These are phyloP conservation scores for Eurytemora carolleeae DNA, from an alignment of 1,140 invertebrate genomes.

Conservation along the genomic window DNA sequence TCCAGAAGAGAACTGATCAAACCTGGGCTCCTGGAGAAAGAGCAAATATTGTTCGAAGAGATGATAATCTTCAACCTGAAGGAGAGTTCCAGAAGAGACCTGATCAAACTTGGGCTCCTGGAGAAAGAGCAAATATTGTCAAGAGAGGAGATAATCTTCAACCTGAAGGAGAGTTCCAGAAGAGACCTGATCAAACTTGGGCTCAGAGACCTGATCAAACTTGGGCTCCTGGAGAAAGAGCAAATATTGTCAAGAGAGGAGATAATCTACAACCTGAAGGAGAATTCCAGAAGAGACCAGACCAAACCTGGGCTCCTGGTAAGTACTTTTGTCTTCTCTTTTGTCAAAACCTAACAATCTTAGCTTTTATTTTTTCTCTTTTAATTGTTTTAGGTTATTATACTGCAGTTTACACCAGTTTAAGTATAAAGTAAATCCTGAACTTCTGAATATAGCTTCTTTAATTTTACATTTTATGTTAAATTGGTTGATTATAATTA, in stretches of 20 bases:
- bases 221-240: constrained; percentile 15
- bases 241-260: constrained; percentile 30
- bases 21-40: constrained; percentile 33
- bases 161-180: constrained; percentile 33
- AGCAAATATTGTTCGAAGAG: constrained; percentile 24
- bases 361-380: too few relatives aligned
- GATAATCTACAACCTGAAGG: constrained; percentile 34
- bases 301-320: constrained; percentile 15
- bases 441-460: too few relatives aligned
- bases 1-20: constrained; percentile 31
- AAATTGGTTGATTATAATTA: too few relatives aligned
- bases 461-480: too few relatives aligned
- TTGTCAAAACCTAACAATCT: too few relatives aligned
- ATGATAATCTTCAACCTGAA: constrained; percentile 36
- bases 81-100: constrained; percentile 31
- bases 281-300: constrained; percentile 15
- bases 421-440: too few relatives aligned
- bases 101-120: constrained; percentile 18
- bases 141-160: constrained; percentile 34
- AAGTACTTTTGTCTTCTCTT: too few relatives aligned
- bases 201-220: constrained; percentile 13
- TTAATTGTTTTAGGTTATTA: too few relatives aligned
- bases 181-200: background rate
- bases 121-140: constrained; percentile 28
- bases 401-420: too few relatives aligned